phyloP scores from a whole-genome alignment of 2,888 invertebrate species.

The Unio pictorum region DNA sequence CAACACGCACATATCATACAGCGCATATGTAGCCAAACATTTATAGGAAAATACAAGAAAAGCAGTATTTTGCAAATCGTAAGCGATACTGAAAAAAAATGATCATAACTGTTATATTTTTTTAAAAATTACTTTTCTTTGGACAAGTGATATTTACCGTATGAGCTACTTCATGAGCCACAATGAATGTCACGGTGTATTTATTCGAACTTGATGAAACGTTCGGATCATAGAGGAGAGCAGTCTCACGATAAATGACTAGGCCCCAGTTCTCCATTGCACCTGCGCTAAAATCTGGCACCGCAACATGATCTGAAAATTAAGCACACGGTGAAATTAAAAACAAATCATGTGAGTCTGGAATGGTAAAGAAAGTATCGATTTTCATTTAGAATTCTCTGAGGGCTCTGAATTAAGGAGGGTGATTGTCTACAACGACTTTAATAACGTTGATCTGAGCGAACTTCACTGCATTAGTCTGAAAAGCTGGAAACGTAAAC shows the following conservation, averaged over 20 bases:
- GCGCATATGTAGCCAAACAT: not conserved
- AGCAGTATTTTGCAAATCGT: too few relatives aligned
- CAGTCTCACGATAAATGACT: slow-evolving; percentile 69
- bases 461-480: too few relatives aligned
- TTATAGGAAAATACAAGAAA: not conserved
- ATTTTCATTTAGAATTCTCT: too few relatives aligned
- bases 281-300: slow-evolving; percentile 70
- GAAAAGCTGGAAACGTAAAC: too few relatives aligned
- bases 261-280: slow-evolving; percentile 72
- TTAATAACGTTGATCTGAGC: too few relatives aligned
- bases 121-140: too few relatives aligned
- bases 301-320: slow-evolving; percentile 69
- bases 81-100: not conserved
- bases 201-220: slow-evolving; percentile 65
- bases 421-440: too few relatives aligned
- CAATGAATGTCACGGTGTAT: slow-evolving; percentile 66
- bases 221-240: slow-evolving; percentile 63
- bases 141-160: slow-evolving; percentile 49
- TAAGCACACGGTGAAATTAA: too few relatives aligned
- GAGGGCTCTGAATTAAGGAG: too few relatives aligned
- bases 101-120: not conserved
- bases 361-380: too few relatives aligned
- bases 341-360: too few relatives aligned
- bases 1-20: too few relatives aligned
- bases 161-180: slow-evolving; percentile 70